A percentile compares a stretch with the other conserved stretches of the same genome.
phyloP scores from a whole-genome alignment of 2,113 vertebrate genomes.

The human region DNA sequence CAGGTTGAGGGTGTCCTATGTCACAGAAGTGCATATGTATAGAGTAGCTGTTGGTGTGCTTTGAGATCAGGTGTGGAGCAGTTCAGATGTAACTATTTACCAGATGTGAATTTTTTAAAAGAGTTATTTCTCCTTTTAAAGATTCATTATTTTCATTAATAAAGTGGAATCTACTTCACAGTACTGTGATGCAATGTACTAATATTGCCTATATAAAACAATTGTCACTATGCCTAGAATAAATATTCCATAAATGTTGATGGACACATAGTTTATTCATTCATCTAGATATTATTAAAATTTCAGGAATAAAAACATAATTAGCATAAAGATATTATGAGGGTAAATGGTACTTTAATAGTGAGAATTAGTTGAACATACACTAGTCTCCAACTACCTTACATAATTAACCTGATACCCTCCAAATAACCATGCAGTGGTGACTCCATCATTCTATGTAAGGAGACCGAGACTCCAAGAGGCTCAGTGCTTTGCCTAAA shows the following conservation, averaged over 20 bases:
- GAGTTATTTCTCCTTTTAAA: background rate
- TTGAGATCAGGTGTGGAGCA: background rate
- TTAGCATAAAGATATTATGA: background rate
- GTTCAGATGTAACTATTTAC: background rate
- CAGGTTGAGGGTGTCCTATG: rapidly evolving
- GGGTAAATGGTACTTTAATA: background rate
- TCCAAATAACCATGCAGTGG: background rate
- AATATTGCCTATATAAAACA: background rate
- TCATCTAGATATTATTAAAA: background rate
- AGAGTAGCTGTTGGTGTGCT: background rate
- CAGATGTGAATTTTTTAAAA: background rate
- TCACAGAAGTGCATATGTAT: background rate
- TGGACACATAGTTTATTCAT: background rate
- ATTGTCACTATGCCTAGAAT: background rate
- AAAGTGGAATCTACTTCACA: background rate
- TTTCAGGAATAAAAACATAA: background rate
- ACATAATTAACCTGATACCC: background rate
- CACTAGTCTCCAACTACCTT: background rate
- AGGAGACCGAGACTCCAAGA: background rate
- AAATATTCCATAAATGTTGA: background rate
- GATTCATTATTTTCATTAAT: background rate
- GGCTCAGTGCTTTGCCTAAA: background rate
- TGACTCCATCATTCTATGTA: background rate
- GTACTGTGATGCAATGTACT: background rate
- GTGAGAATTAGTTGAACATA: background rate